Percentiles rank a stretch among this genome's conserved stretches.
Evolutionary conservation across 1,140 invertebrate species (phyloP).

Genomic region (Doryteuthis pealeii): DNA sequence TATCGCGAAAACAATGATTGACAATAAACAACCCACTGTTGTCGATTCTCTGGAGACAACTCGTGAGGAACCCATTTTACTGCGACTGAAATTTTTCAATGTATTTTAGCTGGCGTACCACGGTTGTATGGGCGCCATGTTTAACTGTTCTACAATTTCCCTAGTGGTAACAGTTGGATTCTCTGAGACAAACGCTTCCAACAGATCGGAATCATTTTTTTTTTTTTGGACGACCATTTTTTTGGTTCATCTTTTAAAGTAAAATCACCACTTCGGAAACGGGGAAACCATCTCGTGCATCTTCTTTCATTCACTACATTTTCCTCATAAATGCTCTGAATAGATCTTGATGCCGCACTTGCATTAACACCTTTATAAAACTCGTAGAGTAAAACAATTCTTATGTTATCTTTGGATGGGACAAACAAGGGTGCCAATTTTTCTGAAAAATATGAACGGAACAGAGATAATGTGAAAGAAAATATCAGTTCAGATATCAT

Average conservation of each 20-base stretch:
- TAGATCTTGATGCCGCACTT: too few species aligned
- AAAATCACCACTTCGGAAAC: background rate
- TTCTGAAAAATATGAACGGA: too few species aligned
- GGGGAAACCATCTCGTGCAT: background rate
- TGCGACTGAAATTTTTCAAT: background rate
- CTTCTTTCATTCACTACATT: too few species aligned
- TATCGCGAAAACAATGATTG: background rate
- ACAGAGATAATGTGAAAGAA: too few species aligned
- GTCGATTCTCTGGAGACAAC: background rate
- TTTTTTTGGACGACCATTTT: background rate
- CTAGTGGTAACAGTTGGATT: background rate
- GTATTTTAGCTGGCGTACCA: too few species aligned
- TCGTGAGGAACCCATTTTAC: background rate
- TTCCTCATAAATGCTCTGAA: background rate
- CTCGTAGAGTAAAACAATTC: too few species aligned
- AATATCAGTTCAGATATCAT: background rate
- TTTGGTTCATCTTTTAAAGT: too few species aligned
- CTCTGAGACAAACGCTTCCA: background rate
- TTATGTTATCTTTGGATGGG: too few species aligned
- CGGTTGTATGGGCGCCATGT: background rate
- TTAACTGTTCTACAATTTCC: constrained; percentile 2
- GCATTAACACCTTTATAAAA: too few species aligned
- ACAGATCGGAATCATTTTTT: background rate
- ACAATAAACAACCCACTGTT: background rate
- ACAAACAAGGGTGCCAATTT: too few species aligned